Evolutionary conservation across 30 jellyfish, hydroid and myxozoan species (phyloP), one percentile per base, ranked within the genome.

Genomic region (Nemopilema nomurai): DNA sequence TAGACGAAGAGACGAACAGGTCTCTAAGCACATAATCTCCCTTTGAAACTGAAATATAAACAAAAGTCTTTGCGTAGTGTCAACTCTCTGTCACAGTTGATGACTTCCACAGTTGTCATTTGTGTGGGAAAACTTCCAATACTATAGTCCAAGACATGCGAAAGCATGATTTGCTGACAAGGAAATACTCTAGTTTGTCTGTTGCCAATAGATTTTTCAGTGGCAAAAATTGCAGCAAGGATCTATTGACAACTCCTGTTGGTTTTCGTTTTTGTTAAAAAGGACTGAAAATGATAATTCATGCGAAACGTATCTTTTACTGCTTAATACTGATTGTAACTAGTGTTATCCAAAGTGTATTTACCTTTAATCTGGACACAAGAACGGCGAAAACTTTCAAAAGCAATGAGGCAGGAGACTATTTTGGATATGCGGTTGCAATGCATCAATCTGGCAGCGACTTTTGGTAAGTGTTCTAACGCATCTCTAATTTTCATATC

Each of bases 351-450:
- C 7, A 19, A 3, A 27, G 21, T 18, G 17, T 28, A 0, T 16
- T 9, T 8, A 72, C 84, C 23, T 82, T 82, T 29, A 82, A 82
- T 57, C 62, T 82, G 19, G 90, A 82, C n/a, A 50, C 62, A 41
- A 50, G 78, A 24, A 27, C 71, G 21, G 69, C 90, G 16, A 49
- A 33, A 51, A 32, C 49, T 0, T 68, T 82, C 32, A 25, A 30
- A 41, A 70, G 84, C 6, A 18, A 25, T 22, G 71, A 49, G 33
- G 30, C 7, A 16, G 90, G 90, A 51, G 90, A 68, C 4, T 71
- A 82, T 28, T 82, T 82, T 69, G 90, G 90, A 25, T 82, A 82
- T 63, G 33, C 90, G 17, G 84, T 82, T 22, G 84, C 84, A 0
- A 49, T 82, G 28, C 90, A 82, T 52, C 62, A 71, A 28, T 18